Base-by-base conservation (phyloP, 2,113 vertebrate genomes). In the Oryzias celebensis region DNA sequence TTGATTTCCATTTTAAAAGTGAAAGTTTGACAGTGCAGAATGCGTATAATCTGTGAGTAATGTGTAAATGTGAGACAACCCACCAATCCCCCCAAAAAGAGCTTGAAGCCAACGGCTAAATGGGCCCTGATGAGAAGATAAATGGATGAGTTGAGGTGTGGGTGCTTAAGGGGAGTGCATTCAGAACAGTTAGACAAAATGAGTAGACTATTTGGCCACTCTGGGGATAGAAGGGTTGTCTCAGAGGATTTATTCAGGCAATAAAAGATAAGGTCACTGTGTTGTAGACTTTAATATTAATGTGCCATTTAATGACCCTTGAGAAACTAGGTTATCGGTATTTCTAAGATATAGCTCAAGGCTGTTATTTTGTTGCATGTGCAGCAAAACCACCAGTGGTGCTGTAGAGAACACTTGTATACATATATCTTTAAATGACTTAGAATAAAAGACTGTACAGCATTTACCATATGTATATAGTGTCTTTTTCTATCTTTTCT, bases 251-350 rank as follows among this genome's bases (percentile, higher is more conserved):
- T 89, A 89, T 86, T 64, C 70, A 68, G 44, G 71, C 77, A 82
- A 85, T 89, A 89, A 90, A 88, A 82, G 86, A 87, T 87, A 88
- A 89, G 89, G 89, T 90, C 89, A 88, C 82, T 77, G 71, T 82
- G 76, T 88, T 85, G 87, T 88, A 82, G 76, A 62, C 77, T 86
- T 88, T 86, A 87, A 84, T 87, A 87, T 87, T 88, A 88, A 89
- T 88, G 87, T 78, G 69, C 78, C 65, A 77, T 85, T 89, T 87
- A 85, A 87, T 81, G 78, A 85, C 80, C 79, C 75, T 63, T 61
- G 52, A 28, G 70, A 81, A 87, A 82, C 66, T 78, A 76, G 75
- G 79, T 77, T 84, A 83, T 81, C 68, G 68, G 65, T 65, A 65
- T 64, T 69, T 41, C 52, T 75, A 80, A 71, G 73, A 80, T 71